Base-by-base conservation (phyloP, 2,888 invertebrate genomes). In the Malachius bipustulatus region DNA sequence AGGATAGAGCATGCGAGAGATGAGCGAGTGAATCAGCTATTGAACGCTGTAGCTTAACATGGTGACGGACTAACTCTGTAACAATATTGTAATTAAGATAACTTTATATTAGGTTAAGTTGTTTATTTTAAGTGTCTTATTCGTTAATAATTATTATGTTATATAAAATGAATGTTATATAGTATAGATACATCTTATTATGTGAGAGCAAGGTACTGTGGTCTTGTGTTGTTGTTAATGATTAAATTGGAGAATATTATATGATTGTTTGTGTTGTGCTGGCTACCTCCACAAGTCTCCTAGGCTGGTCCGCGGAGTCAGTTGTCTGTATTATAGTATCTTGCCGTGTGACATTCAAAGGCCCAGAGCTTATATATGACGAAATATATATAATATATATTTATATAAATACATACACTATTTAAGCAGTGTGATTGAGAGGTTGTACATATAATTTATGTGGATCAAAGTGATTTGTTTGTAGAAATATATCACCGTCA, bases 361-460 rank as follows among this genome's bases (percentile, higher is more conserved):
- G 54, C 52, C 54, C 55, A 52, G 55, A 56, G 57, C 59, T 59
- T 59, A 55, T 49, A 44, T 43, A 46, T 52, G 48, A 54, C 50
- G 48, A 56, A 49, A 55, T 54, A 52, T 52, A 53, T 48, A 49
- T 52, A 51, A 48, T 50, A 52, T 53, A 52, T 54, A 49, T 55
- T 49, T 57, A 56, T 56, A 56, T 55, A 55, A 56, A 56, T 54
- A 56, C 54, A 54, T 57, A 58, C 57, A 57, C 53, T 58, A 58
- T 57, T 57, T 59, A 59, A 60, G 56, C 57, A 57, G 59, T 58
- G 59, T 59, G 60, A 60, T 60, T 59, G 57, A 57, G 52, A 55
- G 57, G 58, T 60, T 62, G 60, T 62, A 62, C 52, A 62, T 62
- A 60, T 58, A 60, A 62, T 61, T 60, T 62, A 60, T 62, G 60